Base-by-base conservation (phyloP, 2,113 vertebrate species). In the Brachyistius frenatus region DNA sequence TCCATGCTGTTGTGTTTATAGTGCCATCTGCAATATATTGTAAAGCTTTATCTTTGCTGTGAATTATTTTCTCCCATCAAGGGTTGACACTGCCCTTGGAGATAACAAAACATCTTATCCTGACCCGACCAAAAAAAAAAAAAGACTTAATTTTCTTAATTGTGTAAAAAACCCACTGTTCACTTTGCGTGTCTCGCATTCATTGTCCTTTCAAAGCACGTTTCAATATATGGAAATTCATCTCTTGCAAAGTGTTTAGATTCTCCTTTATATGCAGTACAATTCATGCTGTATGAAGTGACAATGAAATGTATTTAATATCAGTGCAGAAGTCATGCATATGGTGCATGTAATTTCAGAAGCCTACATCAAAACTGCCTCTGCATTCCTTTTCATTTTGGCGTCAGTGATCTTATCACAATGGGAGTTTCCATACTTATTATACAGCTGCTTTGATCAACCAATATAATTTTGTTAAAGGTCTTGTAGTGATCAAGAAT, bases 101-200 rank as follows among this genome's bases (percentile, higher is more conserved):
- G 88, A 92, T 92, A 92, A 92, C 89, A 84, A 73, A 41, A 56
- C 78, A 75, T 87, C 87, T 92, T 89, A 94, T 93, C 90, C 80
- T 35, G 63, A 63, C n/a, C 66, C 62, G 73, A 90, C 86, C 4
- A 37, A 37, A 37, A 37, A 92, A 80, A 78, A 85, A 58, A 52
- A 76, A 90, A 69, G 85, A 83, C 83, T 87, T 91, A 64, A 86
- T 88, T 88, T 91, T 85, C 63, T 85, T 94, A 94, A 94, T 93
- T 94, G 84, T 91, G 70, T 54, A 73, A 84, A 86, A 66, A 55
- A 77, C 83, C 82, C 76, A 85, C 79, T 80, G 87, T 84, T 89
- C 71, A 76, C 87, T 89, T 87, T 88, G 77, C 81, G 65, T 35
- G 10, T 63, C 78, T 70, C 32, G 7, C 54, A 60, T 65, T 81